phyloP scores from a whole-genome alignment of 2,113 vertebrate species.

The Erythrolamprus reginae region DNA sequence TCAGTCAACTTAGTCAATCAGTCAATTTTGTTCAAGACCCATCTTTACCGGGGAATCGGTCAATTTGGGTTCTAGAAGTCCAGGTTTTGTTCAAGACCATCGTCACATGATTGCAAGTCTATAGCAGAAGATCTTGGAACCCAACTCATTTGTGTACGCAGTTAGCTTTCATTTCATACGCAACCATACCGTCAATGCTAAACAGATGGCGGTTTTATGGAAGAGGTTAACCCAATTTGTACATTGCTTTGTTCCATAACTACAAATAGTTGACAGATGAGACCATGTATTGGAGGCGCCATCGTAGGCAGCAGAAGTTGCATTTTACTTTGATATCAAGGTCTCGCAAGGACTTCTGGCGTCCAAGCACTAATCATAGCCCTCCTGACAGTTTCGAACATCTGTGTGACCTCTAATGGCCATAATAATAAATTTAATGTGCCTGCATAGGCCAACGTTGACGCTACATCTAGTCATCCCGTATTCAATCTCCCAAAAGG shows the following conservation, averaged over 20 bases:
- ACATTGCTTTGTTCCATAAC: background rate
- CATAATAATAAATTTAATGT: background rate
- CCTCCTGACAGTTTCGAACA: background rate
- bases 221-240: background rate
- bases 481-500: background rate
- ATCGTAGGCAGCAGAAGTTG: background rate
- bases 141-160: background rate
- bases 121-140: background rate
- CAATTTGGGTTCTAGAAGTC: background rate
- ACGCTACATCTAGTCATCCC: background rate
- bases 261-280: background rate
- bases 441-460: background rate
- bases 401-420: background rate
- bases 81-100: background rate
- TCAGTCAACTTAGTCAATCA: no score
- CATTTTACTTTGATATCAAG: background rate
- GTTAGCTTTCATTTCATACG: background rate
- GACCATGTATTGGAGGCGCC: background rate
- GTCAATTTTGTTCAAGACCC: no score
- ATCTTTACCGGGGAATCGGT: background rate
- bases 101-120: accelerated
- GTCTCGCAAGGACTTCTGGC: background rate
- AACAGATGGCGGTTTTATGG: background rate
- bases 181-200: background rate
- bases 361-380: background rate